phyloP scores from a whole-genome alignment of 2,113 vertebrate genomes.

The Caretta caretta region DNA sequence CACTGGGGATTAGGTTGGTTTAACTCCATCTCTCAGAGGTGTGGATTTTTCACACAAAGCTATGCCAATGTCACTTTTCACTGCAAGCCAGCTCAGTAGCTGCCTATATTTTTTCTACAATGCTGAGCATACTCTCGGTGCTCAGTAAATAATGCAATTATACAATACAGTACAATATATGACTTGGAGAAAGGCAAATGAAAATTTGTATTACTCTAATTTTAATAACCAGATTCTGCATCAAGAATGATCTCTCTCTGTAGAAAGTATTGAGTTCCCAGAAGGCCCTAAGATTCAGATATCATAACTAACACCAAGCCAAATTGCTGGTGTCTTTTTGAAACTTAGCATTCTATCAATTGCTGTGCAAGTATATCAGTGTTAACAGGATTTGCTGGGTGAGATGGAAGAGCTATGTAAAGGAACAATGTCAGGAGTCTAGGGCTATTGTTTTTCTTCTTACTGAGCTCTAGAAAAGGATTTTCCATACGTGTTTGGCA shows the following conservation, averaged over 20 bases:
- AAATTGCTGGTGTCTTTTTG: not conserved
- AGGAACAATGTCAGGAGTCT: not conserved
- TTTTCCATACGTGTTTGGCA: constrained; percentile 26
- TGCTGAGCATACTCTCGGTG: not conserved
- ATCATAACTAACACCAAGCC: not conserved
- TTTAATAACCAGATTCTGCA: not conserved
- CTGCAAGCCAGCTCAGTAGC: not conserved
- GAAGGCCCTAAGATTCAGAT: not conserved
- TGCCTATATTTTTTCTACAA: not conserved
- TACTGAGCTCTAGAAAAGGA: constrained; percentile 28
- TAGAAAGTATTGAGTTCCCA: not conserved
- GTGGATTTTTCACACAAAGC: not conserved
- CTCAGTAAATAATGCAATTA: not conserved
- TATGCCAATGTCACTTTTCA: not conserved
- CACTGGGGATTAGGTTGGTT: not conserved
- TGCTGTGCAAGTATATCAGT: not conserved
- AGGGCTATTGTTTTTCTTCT: constrained; percentile 24
- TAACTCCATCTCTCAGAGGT: not conserved
- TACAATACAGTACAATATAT: not conserved
- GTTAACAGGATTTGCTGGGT: not conserved
- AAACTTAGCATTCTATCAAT: not conserved
- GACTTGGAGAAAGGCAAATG: not conserved
- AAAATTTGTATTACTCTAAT: not conserved
- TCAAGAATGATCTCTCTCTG: not conserved
- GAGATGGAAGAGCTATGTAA: not conserved